Evolutionary conservation across 2,888 invertebrate genomes (phyloP).

Genomic region (Epirrita christyi): DNA sequence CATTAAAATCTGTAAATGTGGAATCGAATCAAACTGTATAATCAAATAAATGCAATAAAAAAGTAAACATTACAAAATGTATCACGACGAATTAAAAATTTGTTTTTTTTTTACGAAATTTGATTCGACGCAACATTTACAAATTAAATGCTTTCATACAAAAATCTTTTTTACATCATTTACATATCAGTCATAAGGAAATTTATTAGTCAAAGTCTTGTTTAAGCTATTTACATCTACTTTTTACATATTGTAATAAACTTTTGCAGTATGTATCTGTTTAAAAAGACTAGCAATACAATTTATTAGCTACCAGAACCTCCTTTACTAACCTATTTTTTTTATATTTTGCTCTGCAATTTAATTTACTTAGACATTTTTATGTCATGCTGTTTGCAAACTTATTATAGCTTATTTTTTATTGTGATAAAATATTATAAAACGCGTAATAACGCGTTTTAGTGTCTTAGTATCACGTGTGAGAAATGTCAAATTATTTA

Average conservation of each 20-base stretch:
- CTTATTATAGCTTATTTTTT: conserved; percentile 21
- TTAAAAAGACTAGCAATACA: conserved; percentile 35
- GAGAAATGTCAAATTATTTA: conserved; percentile 13
- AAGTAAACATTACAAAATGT: conserved; percentile 16
- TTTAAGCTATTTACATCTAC: conserved; percentile 50
- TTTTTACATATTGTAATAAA: conserved; percentile 31
- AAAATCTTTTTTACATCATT: conserved; percentile 63
- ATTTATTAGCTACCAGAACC: conserved; percentile 31
- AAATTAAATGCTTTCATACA: conserved; percentile 40
- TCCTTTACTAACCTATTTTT: conserved; percentile 14
- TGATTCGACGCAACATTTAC: conserved; percentile 37
- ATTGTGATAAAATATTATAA: conserved; percentile 31
- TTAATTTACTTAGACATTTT: conserved; percentile 22
- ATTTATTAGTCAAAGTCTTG: conserved; percentile 44
- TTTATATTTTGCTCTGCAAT: conserved; percentile 26
- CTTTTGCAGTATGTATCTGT: conserved; percentile 30
- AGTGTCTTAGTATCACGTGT: conserved; percentile 17
- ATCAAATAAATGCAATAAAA: conserved; percentile 25
- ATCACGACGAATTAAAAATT: conserved; percentile 19
- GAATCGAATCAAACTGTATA: conserved; percentile 32
- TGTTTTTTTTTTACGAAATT: conserved; percentile 8
- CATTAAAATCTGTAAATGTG: conserved; percentile 34
- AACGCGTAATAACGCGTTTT: conserved; percentile 13
- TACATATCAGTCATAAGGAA: conserved; percentile 77
- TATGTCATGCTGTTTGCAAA: conserved; percentile 28